Evolutionary conservation across 2,888 invertebrate genomes (phyloP), one percentile per base, ranked within the genome.

Genomic region (Hypolimnas misippus): DNA sequence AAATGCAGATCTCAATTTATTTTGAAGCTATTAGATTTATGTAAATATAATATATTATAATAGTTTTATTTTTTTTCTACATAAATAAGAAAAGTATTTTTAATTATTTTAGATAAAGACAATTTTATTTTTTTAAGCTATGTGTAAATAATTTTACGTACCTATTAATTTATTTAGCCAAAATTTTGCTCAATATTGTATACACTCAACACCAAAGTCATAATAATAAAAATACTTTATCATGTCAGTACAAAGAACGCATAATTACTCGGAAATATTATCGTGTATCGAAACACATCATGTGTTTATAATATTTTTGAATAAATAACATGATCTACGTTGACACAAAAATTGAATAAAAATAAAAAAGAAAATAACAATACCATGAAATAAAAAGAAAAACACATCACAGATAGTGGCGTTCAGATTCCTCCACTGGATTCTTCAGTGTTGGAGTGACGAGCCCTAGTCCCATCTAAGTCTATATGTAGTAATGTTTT

Each of bases 201-300:
- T 87, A 84, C 90, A 90, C 84, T 84, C 85, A 84, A 90, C 90
- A 91, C 91, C 91, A 92, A 92, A 92, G 91, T 91, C 89, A 87
- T 90, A 86, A 87, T 89, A 85, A 81, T 83, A 81, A 81, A 80
- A 80, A 79, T 80, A 79, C 78, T 78, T 78, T 73, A 75, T 86
- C 86, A 84, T 84, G 83, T 87, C 89, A 91, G 91, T 92, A 92
- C 91, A 91, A 90, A 90, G 57, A 68, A 79, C 75, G 84, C 89
- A 89, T 90, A 88, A 89, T 88, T 78, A 70, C 78, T 70, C 76
- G 46, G 56, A 62, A 51, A 54, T 53, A 46, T 59, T 16, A 5
- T 19, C n/a, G 8, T 46, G 42, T 56, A 17, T 44, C 21, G n/a
- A n/a, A 17, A 31, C 25, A 42, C 17, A 19, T 10, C 19, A 19